Conservation (phyloP, 2,797 vertebrate genomes). For the Peromyscus aztecus region DNA sequence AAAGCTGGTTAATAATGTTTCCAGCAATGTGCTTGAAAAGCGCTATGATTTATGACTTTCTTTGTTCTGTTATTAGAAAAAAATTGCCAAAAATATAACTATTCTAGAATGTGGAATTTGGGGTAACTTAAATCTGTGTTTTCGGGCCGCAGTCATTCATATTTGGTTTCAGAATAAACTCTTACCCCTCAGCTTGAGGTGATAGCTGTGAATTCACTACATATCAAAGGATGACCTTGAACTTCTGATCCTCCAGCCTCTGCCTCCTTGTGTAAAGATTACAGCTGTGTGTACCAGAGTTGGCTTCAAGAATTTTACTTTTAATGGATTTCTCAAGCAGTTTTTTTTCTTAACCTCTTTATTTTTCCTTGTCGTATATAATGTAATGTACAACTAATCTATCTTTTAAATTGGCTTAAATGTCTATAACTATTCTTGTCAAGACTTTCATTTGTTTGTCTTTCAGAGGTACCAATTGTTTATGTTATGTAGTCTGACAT, state of each 20-base stretch:
- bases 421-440: not conserved
- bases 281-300: not conserved
- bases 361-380: not conserved
- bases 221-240: not conserved
- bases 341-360: not conserved
- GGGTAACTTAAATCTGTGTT: not conserved
- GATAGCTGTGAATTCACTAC: not conserved
- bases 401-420: not conserved
- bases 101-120: not conserved
- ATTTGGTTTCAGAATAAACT: not conserved
- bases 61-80: not conserved
- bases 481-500: not conserved
- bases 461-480: not conserved
- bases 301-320: not conserved
- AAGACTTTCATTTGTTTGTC: slow-evolving; percentile 1
- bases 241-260: not conserved
- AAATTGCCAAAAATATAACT: not conserved
- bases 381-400: not conserved
- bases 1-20: not conserved
- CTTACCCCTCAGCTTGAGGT: not conserved
- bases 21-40: not conserved
- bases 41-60: not conserved
- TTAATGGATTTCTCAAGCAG: not conserved
- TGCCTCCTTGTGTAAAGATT: too few relatives aligned
- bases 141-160: not conserved